Conservation (phyloP, 2,113 vertebrate species). For the Lagopus leucura region DNA sequence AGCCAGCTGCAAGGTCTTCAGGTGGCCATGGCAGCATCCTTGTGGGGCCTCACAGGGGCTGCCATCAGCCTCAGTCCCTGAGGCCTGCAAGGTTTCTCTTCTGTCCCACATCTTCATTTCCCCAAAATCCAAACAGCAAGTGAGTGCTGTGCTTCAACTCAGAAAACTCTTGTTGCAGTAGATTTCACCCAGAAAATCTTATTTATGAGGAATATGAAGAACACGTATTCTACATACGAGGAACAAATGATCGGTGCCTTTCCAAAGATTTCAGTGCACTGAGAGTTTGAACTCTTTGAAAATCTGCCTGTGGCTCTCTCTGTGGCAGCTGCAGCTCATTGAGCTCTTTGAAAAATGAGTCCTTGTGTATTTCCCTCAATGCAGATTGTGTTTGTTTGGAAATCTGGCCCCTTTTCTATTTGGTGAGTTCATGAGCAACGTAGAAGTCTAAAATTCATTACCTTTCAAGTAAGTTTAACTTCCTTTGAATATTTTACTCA, state of each 20-base stretch:
- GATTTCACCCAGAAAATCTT: not conserved
- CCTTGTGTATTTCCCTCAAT: not conserved
- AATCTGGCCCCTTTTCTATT: not conserved
- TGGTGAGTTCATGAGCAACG: not conserved
- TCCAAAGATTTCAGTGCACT: not conserved
- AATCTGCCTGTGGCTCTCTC: not conserved
- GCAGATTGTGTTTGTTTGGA: not conserved
- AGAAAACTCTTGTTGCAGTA: not conserved
- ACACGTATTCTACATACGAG: too few species aligned
- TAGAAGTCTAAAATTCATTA: not conserved
- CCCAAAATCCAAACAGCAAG: too few species aligned
- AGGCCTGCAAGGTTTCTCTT: not conserved
- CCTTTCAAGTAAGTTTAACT: not conserved
- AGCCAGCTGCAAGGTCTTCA: not conserved
- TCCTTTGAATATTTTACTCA: not conserved
- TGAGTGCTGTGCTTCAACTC: not conserved
- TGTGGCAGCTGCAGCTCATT: not conserved
- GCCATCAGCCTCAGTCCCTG: not conserved
- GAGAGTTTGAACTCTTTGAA: not conserved
- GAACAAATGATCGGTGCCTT: not conserved
- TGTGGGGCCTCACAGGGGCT: not conserved
- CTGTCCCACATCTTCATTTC: not conserved
- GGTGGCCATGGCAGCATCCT: rapidly evolving
- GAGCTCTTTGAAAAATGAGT: rapidly evolving
- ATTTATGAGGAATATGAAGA: not conserved